Evolutionary conservation across 2,113 vertebrate genomes (phyloP).

Genomic region (Aegotheles bennettii): DNA sequence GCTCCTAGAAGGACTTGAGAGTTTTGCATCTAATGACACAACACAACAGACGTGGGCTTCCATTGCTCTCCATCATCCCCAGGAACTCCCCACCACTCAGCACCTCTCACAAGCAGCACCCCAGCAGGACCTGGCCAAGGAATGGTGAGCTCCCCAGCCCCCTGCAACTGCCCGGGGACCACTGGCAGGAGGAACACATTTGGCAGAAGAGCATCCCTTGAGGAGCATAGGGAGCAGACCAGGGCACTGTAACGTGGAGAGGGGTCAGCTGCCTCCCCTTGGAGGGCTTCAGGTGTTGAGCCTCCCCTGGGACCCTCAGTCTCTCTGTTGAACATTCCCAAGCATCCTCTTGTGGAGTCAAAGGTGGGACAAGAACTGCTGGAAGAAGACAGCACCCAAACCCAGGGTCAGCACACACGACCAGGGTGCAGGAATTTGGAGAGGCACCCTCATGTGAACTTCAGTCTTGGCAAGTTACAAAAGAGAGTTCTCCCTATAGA

Average conservation of each 20-base stretch:
- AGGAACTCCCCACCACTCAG: background rate
- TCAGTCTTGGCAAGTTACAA: background rate
- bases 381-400: background rate
- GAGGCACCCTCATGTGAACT: background rate
- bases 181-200: background rate
- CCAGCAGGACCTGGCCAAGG: background rate
- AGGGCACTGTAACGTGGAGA: background rate
- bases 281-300: background rate
- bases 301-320: background rate
- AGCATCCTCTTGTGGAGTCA: background rate
- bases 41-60: background rate
- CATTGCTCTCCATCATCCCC: rapidly evolving
- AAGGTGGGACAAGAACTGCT: background rate
- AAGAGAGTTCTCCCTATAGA: background rate
- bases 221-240: rapidly evolving
- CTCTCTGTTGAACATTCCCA: background rate
- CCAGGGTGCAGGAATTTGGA: background rate
- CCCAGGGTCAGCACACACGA: background rate
- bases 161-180: background rate
- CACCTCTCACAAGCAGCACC: background rate
- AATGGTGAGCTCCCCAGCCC: background rate
- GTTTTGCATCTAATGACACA: background rate
- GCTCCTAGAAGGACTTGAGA: background rate
- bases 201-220: background rate
- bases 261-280: background rate